Evolutionary conservation across 1,140 invertebrate genomes (phyloP).

Genomic region (Cheumatopsyche charites): DNA sequence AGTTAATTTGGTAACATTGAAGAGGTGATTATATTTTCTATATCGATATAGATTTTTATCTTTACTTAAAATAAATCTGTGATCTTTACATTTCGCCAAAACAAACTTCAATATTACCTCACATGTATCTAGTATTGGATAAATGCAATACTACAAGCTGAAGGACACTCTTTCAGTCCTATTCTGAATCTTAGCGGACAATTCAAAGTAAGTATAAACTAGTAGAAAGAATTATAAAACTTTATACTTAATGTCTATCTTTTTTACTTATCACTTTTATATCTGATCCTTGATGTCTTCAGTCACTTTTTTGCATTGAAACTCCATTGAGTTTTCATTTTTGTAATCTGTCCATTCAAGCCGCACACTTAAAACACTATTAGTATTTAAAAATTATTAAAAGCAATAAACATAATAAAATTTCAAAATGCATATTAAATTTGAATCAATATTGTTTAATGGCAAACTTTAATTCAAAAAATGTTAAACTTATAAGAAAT

Average conservation of each 20-base stretch:
- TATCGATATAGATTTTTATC: slow-evolving; percentile 35
- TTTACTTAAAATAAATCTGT: slow-evolving; percentile 41
- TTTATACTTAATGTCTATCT: slow-evolving; percentile 48
- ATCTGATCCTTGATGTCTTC: slow-evolving; percentile 49
- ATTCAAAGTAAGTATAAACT: slow-evolving; percentile 42
- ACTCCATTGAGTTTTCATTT: slow-evolving; percentile 13
- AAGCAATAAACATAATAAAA: no score
- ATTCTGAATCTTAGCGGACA: slow-evolving; percentile 41
- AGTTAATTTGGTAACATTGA: slow-evolving; percentile 46
- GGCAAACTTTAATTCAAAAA: no score
- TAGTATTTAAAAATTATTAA: not conserved
- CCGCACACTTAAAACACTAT: slow-evolving; percentile 30
- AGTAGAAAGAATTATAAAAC: slow-evolving; percentile 49
- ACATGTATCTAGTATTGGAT: slow-evolving; percentile 40
- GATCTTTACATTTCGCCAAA: slow-evolving; percentile 13
- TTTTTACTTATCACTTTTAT: slow-evolving; percentile 49
- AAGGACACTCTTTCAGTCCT: slow-evolving; percentile 41
- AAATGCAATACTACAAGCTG: slow-evolving; percentile 49
- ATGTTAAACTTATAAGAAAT: no score
- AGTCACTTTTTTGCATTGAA: slow-evolving; percentile 38
- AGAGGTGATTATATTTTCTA: slow-evolving; percentile 37
- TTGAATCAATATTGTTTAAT: no score
- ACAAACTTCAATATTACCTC: slow-evolving; percentile 37
- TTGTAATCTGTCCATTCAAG: slow-evolving; percentile 6
- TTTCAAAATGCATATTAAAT: not conserved